Percentiles rank a stretch among this genome's conserved stretches.
Evolutionary conservation across 2,113 vertebrate genomes (phyloP).

Genomic region (Lutjanus erythropterus): DNA sequence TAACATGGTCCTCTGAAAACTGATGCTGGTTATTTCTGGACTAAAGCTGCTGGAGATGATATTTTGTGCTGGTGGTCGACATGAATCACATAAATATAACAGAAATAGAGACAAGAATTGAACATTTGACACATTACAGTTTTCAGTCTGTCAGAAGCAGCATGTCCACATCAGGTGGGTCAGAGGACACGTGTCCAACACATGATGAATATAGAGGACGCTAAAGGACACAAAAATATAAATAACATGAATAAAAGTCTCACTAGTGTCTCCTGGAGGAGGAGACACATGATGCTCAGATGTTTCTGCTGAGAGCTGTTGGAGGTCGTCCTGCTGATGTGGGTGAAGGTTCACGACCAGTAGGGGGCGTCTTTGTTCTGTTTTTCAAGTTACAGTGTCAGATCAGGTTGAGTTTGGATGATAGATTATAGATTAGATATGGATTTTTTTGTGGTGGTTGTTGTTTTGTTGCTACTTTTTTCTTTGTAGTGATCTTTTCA

Average conservation of each 20-base stretch:
- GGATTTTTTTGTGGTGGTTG: too few species aligned
- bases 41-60: not conserved
- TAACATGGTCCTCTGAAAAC: not conserved
- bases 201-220: not conserved
- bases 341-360: not conserved
- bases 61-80: not conserved
- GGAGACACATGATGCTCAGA: not conserved
- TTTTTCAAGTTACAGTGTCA: not conserved
- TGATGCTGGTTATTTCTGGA: slow-evolving; percentile 5
- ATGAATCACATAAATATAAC: not conserved
- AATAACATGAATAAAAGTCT: not conserved
- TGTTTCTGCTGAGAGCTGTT: not conserved
- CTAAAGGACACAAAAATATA: not conserved
- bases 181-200: not conserved
- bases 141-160: not conserved
- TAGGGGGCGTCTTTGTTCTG: slow-evolving; percentile 59
- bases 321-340: not conserved
- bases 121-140: not conserved
- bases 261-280: not conserved
- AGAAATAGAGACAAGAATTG: not conserved
- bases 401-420: not conserved
- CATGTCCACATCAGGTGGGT: not conserved
- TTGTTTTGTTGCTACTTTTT: too few species aligned
- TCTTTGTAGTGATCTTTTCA: too few species aligned
- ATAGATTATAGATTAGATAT: too few species aligned